These are phyloP conservation scores for Nerophis ophidion DNA, from an alignment of 2,113 vertebrate genomes.

Conservation along the genomic window DNA sequence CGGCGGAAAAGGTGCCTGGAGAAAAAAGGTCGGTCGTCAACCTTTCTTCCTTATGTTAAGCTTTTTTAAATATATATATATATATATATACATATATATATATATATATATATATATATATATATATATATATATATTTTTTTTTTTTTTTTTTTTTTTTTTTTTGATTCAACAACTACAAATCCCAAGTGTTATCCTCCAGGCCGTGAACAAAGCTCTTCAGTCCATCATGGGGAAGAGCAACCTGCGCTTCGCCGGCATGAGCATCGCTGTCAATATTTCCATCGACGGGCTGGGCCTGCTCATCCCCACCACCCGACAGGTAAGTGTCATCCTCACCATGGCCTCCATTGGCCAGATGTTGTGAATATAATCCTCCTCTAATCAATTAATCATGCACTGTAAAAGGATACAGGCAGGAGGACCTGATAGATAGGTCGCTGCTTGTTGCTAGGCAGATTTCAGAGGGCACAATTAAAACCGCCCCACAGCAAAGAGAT, in stretches of 20 bases:
- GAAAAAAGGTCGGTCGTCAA: constrained; percentile 80
- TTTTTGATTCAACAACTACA: background rate
- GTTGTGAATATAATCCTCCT: background rate
- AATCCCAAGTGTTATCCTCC: background rate
- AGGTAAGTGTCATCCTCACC: constrained; percentile 69
- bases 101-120: background rate
- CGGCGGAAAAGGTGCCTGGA: constrained; percentile 86
- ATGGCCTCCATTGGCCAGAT: too few relatives aligned
- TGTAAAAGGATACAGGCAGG: background rate
- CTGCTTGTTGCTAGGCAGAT: too few relatives aligned
- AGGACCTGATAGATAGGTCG: too few relatives aligned
- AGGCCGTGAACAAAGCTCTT: constrained; percentile 86
- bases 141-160: background rate
- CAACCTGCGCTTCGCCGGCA: constrained; percentile 91
- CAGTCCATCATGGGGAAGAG: constrained; percentile 89
- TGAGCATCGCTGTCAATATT: constrained; percentile 89
- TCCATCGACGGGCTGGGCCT: constrained; percentile 88
- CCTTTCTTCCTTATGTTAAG: background rate
- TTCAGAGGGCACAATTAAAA: too few relatives aligned
- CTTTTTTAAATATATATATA: background rate
- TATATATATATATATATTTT: too few relatives aligned
- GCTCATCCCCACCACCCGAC: constrained; percentile 84
- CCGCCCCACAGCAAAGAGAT: too few relatives aligned
- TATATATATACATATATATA: background rate
- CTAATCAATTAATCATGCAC: background rate